These are phyloP conservation scores for Diaperis boleti DNA, from an alignment of 2,888 invertebrate genomes.

Conservation along the genomic window DNA sequence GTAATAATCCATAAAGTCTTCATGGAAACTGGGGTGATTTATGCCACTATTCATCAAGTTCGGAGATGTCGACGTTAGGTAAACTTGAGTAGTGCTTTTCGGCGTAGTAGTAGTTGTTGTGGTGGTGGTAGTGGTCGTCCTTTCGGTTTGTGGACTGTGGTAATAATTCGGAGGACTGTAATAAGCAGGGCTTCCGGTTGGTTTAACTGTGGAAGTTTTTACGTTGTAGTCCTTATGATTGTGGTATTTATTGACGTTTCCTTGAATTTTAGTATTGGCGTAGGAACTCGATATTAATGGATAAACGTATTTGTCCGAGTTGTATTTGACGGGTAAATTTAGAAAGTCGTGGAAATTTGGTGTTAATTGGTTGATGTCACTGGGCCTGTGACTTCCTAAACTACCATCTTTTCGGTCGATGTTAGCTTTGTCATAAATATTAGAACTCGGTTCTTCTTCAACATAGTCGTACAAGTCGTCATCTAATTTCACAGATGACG, in stretches of 20 bases:
- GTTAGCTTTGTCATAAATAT: constrained; percentile 62
- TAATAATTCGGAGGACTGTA: constrained; percentile 55
- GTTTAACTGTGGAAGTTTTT: constrained; percentile 60
- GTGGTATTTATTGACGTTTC: constrained; percentile 71
- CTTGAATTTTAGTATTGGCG: constrained; percentile 79
- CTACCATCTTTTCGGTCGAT: constrained; percentile 67
- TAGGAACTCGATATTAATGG: constrained; percentile 79
- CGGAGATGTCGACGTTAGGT: constrained; percentile 54
- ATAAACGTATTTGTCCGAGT: constrained; percentile 76
- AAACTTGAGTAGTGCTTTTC: constrained; percentile 51
- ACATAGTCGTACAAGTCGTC: constrained; percentile 60
- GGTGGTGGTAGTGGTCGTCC: constrained; percentile 51
- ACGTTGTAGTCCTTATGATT: constrained; percentile 65
- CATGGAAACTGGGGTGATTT: constrained; percentile 61
- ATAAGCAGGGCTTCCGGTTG: constrained; percentile 62
- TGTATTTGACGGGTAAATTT: constrained; percentile 77
- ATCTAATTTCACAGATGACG: constrained; percentile 62
- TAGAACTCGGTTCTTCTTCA: constrained; percentile 54
- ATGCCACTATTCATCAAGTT: constrained; percentile 61
- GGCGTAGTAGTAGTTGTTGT: constrained; percentile 54
- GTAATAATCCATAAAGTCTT: constrained; percentile 58
- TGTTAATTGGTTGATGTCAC: constrained; percentile 73
- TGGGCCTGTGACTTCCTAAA: constrained; percentile 66
- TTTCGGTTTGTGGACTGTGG: constrained; percentile 46
- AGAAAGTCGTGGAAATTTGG: constrained; percentile 78